Conservation (phyloP, 2,113 vertebrate species). For the Charadrius vociferus region DNA sequence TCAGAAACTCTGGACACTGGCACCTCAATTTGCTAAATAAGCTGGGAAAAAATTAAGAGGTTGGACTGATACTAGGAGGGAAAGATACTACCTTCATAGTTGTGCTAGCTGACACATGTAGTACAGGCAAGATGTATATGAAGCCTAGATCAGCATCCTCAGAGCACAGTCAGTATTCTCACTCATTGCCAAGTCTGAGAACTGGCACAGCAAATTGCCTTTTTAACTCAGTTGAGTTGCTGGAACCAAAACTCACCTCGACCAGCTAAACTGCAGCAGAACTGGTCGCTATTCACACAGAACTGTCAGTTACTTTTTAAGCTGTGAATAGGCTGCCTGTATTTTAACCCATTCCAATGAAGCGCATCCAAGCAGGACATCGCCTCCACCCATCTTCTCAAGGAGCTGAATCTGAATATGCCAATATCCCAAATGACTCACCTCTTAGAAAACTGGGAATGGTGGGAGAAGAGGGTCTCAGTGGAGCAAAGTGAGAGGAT, state of each 20-base stretch:
- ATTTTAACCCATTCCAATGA: neutral
- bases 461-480: neutral
- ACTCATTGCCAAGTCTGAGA: neutral
- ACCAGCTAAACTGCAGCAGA: neutral
- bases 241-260: neutral
- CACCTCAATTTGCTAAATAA: neutral
- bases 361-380: neutral
- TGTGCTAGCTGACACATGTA: neutral
- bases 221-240: neutral
- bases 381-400: neutral
- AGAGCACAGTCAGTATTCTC: neutral
- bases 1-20: neutral
- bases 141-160: neutral
- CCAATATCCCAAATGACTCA: neutral
- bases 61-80: neutral
- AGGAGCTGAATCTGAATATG: neutral
- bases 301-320: neutral
- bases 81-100: neutral
- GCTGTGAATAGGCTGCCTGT: neutral
- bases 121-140: rapidly evolving
- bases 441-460: neutral
- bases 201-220: neutral
- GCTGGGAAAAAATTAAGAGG: neutral
- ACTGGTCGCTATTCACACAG: neutral
- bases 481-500: neutral